Evolutionary conservation across 2,113 vertebrate species (phyloP).

Genomic region (Oceanites oceanicus): DNA sequence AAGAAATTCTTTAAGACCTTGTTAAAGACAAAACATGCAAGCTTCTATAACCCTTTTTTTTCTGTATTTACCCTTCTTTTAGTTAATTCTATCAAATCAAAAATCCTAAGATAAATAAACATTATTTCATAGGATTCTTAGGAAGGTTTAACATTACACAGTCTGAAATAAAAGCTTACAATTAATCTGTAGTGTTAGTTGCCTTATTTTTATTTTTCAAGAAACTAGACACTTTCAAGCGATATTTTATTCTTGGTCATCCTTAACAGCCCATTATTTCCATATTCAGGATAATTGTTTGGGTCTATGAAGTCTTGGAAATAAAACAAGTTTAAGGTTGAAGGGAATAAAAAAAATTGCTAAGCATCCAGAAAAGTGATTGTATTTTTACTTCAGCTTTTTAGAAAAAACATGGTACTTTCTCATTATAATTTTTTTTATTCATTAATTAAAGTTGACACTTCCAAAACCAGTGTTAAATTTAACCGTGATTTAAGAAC

Average conservation of each 20-base stretch:
- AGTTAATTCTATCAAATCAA: neutral
- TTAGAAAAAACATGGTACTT: neutral
- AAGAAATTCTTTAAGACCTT: neutral
- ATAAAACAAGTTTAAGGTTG: neutral
- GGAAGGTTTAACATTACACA: neutral
- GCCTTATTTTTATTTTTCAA: neutral
- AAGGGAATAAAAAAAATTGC: neutral
- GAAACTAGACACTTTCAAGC: neutral
- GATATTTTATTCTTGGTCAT: neutral
- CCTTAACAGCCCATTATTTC: neutral
- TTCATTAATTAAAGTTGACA: neutral
- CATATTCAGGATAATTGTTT: neutral
- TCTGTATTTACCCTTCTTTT: neutral
- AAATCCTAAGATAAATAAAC: neutral
- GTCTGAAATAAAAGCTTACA: neutral
- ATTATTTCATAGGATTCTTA: neutral
- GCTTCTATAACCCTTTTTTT: neutral
- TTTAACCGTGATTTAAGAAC: neutral
- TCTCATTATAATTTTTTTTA: neutral
- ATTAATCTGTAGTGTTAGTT: neutral
- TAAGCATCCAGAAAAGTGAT: rapidly evolving
- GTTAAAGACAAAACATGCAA: neutral
- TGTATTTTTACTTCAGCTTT: neutral
- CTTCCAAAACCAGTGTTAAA: neutral
- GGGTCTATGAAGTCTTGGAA: neutral